phyloP scores from a whole-genome alignment of 2,888 invertebrate genomes.

The Eristalis arbustorum region DNA sequence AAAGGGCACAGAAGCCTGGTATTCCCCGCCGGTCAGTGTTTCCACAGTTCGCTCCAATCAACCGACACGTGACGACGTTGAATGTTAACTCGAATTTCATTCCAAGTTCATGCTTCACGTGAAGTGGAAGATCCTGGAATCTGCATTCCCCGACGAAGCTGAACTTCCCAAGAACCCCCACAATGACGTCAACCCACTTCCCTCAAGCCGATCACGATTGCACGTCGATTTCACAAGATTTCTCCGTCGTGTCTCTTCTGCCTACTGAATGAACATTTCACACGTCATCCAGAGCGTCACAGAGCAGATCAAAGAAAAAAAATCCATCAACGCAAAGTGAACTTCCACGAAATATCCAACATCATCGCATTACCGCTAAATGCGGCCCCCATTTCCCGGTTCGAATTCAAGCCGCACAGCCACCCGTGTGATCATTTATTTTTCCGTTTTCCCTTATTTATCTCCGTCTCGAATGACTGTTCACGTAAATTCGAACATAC shows the following conservation, averaged over 20 bases:
- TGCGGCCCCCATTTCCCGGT: neutral
- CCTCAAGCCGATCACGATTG: neutral
- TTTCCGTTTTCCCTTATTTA: neutral
- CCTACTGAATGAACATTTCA: neutral
- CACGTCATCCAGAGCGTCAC: neutral
- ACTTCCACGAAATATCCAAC: neutral
- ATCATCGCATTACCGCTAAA: neutral
- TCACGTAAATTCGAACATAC: constrained; percentile 27
- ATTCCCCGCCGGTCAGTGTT: too few relatives aligned
- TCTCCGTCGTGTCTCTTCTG: neutral
- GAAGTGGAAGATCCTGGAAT: neutral
- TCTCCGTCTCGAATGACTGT: constrained; percentile 36
- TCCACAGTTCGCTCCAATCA: too few relatives aligned
- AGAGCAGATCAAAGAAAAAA: neutral
- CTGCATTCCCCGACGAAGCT: neutral
- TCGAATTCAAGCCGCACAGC: neutral
- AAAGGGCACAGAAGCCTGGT: too few relatives aligned
- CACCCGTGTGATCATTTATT: constrained; percentile 7
- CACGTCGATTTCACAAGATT: neutral
- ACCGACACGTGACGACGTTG: too few relatives aligned
- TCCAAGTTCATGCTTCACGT: too few relatives aligned
- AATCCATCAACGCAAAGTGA: neutral
- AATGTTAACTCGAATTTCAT: too few relatives aligned
- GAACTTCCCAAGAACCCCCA: neutral
- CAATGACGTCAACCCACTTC: neutral